Evolutionary conservation across 2,888 invertebrate genomes (phyloP).

Genomic region (Odontothrips loti): DNA sequence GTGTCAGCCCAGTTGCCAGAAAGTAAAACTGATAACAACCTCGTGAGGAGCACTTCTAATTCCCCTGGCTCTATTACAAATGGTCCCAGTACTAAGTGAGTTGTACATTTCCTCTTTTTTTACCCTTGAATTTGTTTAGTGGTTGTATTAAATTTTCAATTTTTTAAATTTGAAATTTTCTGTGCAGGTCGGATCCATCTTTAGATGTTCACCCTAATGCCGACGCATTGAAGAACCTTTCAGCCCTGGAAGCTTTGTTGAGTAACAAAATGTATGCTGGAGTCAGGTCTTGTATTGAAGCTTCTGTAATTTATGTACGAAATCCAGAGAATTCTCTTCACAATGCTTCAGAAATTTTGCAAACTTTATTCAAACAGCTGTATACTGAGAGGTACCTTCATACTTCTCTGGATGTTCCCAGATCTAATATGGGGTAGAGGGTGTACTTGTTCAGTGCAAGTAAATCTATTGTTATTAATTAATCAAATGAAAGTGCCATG

Average conservation of each 20-base stretch:
- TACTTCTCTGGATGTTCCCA: constrained; percentile 30
- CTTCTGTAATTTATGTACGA: constrained; percentile 49
- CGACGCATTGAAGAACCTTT: constrained; percentile 49
- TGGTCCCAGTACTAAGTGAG: neutral
- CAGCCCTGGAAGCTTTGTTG: constrained; percentile 46
- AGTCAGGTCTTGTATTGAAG: constrained; percentile 47
- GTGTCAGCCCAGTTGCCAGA: constrained; percentile 55
- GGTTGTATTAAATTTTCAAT: neutral
- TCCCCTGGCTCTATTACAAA: constrained; percentile 35
- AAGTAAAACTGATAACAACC: constrained; percentile 48
- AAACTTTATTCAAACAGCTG: constrained; percentile 50
- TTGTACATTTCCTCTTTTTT: neutral
- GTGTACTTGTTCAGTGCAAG: neutral
- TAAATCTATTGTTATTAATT: neutral
- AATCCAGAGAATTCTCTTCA: constrained; percentile 55
- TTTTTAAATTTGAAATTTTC: constrained; percentile 29
- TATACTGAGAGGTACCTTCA: constrained; percentile 45
- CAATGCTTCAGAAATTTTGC: constrained; percentile 50
- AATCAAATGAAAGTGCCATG: neutral
- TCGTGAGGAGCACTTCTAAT: constrained; percentile 32
- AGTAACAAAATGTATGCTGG: constrained; percentile 49
- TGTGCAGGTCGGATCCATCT: constrained; percentile 34
- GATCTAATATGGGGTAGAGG: neutral
- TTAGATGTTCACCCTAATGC: constrained; percentile 45
- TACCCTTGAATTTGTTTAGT: neutral